Percentiles rank a stretch among this genome's conserved stretches.
phyloP scores from a whole-genome alignment of 1,140 invertebrate genomes.

The Holotrichia oblita region DNA sequence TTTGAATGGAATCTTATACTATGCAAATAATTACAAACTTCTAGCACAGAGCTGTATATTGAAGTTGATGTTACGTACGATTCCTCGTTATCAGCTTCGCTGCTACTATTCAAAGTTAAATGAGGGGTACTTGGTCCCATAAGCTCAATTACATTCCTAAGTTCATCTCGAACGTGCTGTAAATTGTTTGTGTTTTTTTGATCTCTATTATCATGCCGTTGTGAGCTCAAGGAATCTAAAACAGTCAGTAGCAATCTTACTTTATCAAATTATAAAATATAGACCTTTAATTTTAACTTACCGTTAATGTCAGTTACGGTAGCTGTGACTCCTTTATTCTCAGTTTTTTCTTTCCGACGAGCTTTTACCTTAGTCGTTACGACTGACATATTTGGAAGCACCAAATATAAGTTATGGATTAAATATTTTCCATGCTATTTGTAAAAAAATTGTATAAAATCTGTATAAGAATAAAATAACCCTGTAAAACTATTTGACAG shows the following conservation, averaged over 20 bases:
- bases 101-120: slow-evolving; percentile 23
- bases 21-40: slow-evolving; percentile 4
- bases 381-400: neutral
- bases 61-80: slow-evolving; percentile 40
- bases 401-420: neutral
- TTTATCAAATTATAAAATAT: too few relatives aligned
- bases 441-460: slow-evolving; percentile 9
- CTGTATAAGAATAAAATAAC: slow-evolving; percentile 37
- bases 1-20: neutral
- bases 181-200: neutral
- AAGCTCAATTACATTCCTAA: slow-evolving; percentile 48
- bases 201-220: neutral
- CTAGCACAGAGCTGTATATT: slow-evolving; percentile 39
- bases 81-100: slow-evolving; percentile 47
- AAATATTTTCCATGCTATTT: slow-evolving; percentile 15
- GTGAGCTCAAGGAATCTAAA: slow-evolving; percentile 7
- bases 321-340: slow-evolving; percentile 39
- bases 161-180: slow-evolving; percentile 41
- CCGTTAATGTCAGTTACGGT: slow-evolving; percentile 4
- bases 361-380: slow-evolving; percentile 9
- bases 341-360: neutral
- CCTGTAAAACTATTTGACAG: slow-evolving; percentile 33
- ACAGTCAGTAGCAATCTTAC: neutral
- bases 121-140: slow-evolving; percentile 48
- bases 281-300: slow-evolving; percentile 18